Conservation (phyloP, 2,888 invertebrate species). For the Amblyjoppa proteus region DNA sequence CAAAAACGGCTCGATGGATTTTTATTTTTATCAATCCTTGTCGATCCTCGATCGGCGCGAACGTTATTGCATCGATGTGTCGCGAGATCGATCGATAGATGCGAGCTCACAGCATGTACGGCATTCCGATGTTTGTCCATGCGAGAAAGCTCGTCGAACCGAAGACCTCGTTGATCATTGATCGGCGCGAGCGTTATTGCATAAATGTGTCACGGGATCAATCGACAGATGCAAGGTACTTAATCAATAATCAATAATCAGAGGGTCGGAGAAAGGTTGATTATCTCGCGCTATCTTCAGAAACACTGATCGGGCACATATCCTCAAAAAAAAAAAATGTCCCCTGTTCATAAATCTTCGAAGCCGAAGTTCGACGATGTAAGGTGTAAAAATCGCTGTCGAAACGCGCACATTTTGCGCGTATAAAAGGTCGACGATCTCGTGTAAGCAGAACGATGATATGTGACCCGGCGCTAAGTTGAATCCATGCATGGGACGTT, state of each 20-base stretch:
- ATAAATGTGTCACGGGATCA: slow-evolving; percentile 23
- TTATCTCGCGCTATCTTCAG: slow-evolving; percentile 1
- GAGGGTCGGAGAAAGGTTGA: slow-evolving; percentile 32
- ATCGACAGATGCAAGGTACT: slow-evolving; percentile 54
- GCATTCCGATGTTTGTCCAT: slow-evolving; percentile 33
- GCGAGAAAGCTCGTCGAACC: slow-evolving; percentile 25
- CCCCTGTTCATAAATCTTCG: neutral
- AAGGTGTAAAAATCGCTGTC: slow-evolving; percentile 4
- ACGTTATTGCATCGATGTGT: too few relatives aligned
- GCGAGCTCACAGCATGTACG: slow-evolving; percentile 54
- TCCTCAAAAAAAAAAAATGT: neutral
- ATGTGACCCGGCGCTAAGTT: slow-evolving; percentile 26
- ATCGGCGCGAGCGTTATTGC: neutral
- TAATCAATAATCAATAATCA: slow-evolving; percentile 56
- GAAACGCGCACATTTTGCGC: neutral
- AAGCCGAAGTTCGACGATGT: slow-evolving; percentile 16
- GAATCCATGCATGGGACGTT: slow-evolving; percentile 37
- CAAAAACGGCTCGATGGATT: too few relatives aligned
- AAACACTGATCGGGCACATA: slow-evolving; percentile 12
- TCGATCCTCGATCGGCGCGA: too few relatives aligned
- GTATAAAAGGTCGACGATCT: slow-evolving; percentile 20
- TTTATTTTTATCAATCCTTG: too few relatives aligned
- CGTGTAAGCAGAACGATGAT: slow-evolving; percentile 35
- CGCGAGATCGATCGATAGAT: too few relatives aligned
- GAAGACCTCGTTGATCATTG: neutral